Evolutionary conservation across 2,888 invertebrate species (phyloP).

Genomic region (Hypena proboscidalis): DNA sequence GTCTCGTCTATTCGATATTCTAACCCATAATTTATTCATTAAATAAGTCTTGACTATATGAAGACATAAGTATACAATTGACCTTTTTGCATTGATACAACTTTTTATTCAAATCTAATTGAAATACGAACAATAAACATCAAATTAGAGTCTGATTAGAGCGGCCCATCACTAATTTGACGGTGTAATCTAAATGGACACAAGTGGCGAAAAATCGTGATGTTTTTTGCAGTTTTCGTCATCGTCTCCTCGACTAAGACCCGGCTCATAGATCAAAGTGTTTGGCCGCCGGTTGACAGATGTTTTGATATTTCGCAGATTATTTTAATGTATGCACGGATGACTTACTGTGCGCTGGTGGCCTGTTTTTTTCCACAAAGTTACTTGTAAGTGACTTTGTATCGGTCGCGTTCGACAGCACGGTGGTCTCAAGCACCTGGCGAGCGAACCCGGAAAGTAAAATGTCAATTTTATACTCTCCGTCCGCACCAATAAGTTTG

Average conservation of each 20-base stretch:
- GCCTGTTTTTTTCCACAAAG: slow-evolving; percentile 70
- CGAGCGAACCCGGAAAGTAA: slow-evolving; percentile 70
- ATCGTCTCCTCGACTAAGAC: slow-evolving; percentile 18
- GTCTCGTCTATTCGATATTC: slow-evolving; percentile 2
- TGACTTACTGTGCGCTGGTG: slow-evolving; percentile 74
- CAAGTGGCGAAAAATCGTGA: slow-evolving; percentile 52
- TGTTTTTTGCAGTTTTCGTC: slow-evolving; percentile 47
- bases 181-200: slow-evolving; percentile 49
- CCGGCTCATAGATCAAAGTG: slow-evolving; percentile 68
- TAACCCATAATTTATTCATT: slow-evolving; percentile 32
- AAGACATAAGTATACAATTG: slow-evolving; percentile 28
- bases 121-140: slow-evolving; percentile 43
- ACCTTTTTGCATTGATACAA: slow-evolving; percentile 35
- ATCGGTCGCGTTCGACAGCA: slow-evolving; percentile 57
- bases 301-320: slow-evolving; percentile 79
- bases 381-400: slow-evolving; percentile 80
- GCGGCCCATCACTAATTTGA: slow-evolving; percentile 40
- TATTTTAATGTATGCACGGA: slow-evolving; percentile 78
- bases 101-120: slow-evolving; percentile 38
- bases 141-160: slow-evolving; percentile 54
- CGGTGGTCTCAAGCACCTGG: slow-evolving; percentile 71
- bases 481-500: slow-evolving; percentile 47
- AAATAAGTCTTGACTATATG: slow-evolving; percentile 23
- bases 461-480: slow-evolving; percentile 69
- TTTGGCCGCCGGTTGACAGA: slow-evolving; percentile 73